These are phyloP conservation scores for Tanypteryx hageni DNA, from an alignment of 2,888 invertebrate genomes.

Conservation along the genomic window DNA sequence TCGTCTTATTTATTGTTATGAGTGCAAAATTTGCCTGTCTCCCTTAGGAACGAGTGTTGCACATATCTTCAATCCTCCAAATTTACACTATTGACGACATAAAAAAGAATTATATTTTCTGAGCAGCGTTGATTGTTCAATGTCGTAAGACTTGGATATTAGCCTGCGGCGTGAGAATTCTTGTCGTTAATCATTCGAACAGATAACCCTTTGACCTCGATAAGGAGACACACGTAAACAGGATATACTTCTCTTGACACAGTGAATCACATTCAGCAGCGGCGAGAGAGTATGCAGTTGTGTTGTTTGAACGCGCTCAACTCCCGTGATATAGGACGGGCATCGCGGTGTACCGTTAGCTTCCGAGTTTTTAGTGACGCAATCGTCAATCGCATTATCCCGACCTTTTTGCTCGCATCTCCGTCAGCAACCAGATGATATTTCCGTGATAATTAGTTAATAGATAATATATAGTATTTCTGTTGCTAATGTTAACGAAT, in stretches of 20 bases:
- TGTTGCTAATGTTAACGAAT: no score
- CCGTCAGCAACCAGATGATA: no score
- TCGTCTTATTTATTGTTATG: no score
- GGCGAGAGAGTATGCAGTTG: neutral
- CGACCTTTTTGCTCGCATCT: neutral
- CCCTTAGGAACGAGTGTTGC: no score
- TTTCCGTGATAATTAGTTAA: no score
- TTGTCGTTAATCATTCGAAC: neutral
- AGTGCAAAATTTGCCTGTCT: no score
- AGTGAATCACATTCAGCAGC: constrained; percentile 20
- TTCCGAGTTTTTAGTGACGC: neutral
- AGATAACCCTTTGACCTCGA: constrained; percentile 18
- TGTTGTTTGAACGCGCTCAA: constrained; percentile 6
- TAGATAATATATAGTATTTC: no score
- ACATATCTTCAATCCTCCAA: no score
- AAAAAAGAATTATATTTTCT: no score
- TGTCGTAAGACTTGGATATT: no score
- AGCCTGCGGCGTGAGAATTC: neutral
- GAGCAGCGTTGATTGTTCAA: no score
- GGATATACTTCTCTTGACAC: constrained; percentile 35
- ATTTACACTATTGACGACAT: no score
- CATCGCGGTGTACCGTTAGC: neutral
- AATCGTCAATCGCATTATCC: neutral
- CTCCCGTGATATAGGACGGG: neutral
- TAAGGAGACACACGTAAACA: constrained; percentile 13